Base-by-base conservation (phyloP, 1,140 invertebrate genomes). In the Lasioglossum albipes region DNA sequence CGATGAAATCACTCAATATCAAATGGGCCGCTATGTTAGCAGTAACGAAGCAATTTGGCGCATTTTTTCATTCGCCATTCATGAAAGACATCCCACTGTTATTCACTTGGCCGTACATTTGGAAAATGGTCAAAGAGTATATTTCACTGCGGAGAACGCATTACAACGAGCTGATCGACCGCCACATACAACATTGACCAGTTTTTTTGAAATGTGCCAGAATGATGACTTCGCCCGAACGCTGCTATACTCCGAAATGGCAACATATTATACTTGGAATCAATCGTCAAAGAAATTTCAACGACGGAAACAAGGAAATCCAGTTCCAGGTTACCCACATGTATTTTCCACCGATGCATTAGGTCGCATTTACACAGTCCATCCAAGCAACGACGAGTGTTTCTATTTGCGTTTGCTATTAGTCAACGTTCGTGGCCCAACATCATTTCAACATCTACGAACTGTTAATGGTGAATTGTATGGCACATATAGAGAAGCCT, bases 121-220 rank as follows among this genome's bases (percentile, higher is more conserved):
- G 13, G 64, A 66, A n/a, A 66, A 66, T 42, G 64, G 64, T 20
- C 64, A 66, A 20, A 31, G 64, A 20, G 64, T 66, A 5, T 66
- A 66, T 12, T 54, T 54, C 16, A 54, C 64, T 42, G 6, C 31
- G 9, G 27, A 36, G 7, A 27, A 64, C 12, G 12, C n/a, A 7
- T 27, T 12, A 31, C 22, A 64, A 10, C 10, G 10, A 13, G 12
- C 27, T 10, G 27, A 27, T 0, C 41, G 20, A 13, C 64, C 64
- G 16, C 31, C 5, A 18, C 1, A 41, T 7, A 66, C 64, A 66
- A 66, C 64, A 66, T 36, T 66, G 13, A 16, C 31, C 5, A 36
- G 31, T 20, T 66, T 66, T n/a, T 66, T 66, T 42, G 36, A 41
- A n/a, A 7, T 41, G 12, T 66, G 64, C 16, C 12, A 41, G 6